phyloP scores from a whole-genome alignment of 2,113 vertebrate genomes.

The Chelonoidis abingdonii region DNA sequence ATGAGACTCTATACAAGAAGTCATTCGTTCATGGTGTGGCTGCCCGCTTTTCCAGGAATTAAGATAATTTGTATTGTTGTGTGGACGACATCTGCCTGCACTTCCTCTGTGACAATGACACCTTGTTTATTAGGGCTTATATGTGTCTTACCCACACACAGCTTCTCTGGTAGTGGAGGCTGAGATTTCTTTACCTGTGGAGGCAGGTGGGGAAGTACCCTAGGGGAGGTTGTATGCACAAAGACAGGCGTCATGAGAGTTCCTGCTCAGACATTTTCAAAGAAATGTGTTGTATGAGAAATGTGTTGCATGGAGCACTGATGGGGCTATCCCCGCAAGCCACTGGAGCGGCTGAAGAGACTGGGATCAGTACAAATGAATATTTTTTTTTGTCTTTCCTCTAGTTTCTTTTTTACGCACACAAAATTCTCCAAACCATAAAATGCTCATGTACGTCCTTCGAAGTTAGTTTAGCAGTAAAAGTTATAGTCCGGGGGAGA shows the following conservation, averaged over 20 bases:
- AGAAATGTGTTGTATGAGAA: neutral
- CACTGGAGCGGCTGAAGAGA: neutral
- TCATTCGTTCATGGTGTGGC: neutral
- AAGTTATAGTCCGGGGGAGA: neutral
- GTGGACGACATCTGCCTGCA: neutral
- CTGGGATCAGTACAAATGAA: neutral
- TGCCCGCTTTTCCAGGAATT: slow-evolving; percentile 6
- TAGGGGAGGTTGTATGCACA: neutral
- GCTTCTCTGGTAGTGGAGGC: neutral
- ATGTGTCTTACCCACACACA: neutral
- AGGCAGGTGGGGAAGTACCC: neutral
- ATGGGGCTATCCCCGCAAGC: neutral
- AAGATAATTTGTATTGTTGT: neutral
- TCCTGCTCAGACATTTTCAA: neutral
- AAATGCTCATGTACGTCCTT: neutral
- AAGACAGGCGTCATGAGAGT: neutral
- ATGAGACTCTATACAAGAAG: neutral
- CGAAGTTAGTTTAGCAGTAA: neutral
- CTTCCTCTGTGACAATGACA: slow-evolving; percentile 12
- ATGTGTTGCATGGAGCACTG: neutral
- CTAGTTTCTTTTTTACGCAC: fast-evolving
- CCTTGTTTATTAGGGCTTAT: slow-evolving; percentile 1
- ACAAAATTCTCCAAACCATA: neutral
- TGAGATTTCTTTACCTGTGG: slow-evolving; percentile 32
- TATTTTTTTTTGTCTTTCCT: neutral